Percentiles rank a stretch among this genome's conserved stretches.
Evolutionary conservation across 2,888 invertebrate genomes (phyloP).

Genomic region (Trichacis sp.): DNA sequence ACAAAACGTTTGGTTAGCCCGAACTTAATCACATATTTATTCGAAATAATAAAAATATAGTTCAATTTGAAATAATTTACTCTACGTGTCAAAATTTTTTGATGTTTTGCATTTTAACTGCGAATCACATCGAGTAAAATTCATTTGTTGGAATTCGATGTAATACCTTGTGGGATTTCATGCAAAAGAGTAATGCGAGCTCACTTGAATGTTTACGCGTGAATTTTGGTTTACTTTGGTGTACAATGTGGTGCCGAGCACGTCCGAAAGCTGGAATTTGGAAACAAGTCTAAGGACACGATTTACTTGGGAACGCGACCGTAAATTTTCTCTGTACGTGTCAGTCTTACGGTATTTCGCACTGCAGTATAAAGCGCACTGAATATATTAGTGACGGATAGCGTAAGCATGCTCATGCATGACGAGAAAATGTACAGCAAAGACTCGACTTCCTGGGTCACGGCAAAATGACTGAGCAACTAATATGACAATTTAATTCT

Average conservation of each 20-base stretch:
- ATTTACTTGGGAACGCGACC: neutral
- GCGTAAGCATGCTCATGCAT: slow-evolving; percentile 4
- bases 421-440: neutral
- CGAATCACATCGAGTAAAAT: too few species aligned
- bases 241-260: neutral
- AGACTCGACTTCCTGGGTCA: neutral
- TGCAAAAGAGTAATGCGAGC: neutral
- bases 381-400: slow-evolving; percentile 4
- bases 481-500: too few species aligned
- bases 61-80: too few species aligned
- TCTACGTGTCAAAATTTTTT: too few species aligned
- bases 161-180: neutral
- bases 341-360: slow-evolving; percentile 2
- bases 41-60: too few species aligned
- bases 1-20: too few species aligned
- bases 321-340: slow-evolving; percentile 6
- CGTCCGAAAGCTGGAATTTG: neutral
- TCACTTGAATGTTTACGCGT: neutral
- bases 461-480: too few species aligned
- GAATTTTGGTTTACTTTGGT: neutral
- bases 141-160: too few species aligned
- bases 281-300: neutral
- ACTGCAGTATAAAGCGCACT: neutral
- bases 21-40: too few species aligned
- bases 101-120: too few species aligned